Conservation (phyloP, 53 echinoderm and acorn worm genomes). For the Paelopatides confundens region DNA sequence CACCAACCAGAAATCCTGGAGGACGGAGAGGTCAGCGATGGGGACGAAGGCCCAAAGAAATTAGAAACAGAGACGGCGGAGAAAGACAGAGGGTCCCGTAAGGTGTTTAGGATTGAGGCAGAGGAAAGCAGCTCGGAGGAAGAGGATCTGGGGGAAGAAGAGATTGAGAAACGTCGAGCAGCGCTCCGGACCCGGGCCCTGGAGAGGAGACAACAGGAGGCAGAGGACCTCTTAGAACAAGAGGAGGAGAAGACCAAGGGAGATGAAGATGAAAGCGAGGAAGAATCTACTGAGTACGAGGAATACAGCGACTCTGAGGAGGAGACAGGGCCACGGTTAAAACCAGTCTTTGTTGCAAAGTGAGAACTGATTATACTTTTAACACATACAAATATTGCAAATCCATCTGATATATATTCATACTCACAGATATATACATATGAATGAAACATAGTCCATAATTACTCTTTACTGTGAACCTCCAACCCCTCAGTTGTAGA, state of each 20-base stretch:
- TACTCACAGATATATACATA: too few relatives aligned
- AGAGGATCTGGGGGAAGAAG: slow-evolving; percentile 92
- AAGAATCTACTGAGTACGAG: slow-evolving; percentile 94
- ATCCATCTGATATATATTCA: too few relatives aligned
- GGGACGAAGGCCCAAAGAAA: not conserved
- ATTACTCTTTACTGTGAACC: too few relatives aligned
- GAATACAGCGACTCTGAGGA: slow-evolving; percentile 94
- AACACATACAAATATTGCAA: too few relatives aligned
- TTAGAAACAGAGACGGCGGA: slow-evolving; percentile 15
- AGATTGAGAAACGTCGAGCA: slow-evolving; percentile 80
- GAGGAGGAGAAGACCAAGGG: slow-evolving; percentile 78
- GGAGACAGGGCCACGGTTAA: slow-evolving; percentile 89
- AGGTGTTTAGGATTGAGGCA: slow-evolving; percentile 82
- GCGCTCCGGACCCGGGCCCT: slow-evolving; percentile 72
- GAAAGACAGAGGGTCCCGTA: slow-evolving; percentile 21
- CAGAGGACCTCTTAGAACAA: slow-evolving; percentile 60
- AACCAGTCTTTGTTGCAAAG: slow-evolving; percentile 96
- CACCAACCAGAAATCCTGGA: slow-evolving; percentile 85
- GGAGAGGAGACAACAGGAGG: slow-evolving; percentile 59
- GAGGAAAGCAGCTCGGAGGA: slow-evolving; percentile 94
- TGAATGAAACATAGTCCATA: too few relatives aligned
- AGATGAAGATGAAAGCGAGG: slow-evolving; percentile 75
- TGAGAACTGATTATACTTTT: too few relatives aligned
- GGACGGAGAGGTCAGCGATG: slow-evolving; percentile 65
- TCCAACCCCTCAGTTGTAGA: too few relatives aligned